Evolutionary conservation across 2,888 invertebrate genomes (phyloP).

Genomic region (Nephrotoma appendiculata): DNA sequence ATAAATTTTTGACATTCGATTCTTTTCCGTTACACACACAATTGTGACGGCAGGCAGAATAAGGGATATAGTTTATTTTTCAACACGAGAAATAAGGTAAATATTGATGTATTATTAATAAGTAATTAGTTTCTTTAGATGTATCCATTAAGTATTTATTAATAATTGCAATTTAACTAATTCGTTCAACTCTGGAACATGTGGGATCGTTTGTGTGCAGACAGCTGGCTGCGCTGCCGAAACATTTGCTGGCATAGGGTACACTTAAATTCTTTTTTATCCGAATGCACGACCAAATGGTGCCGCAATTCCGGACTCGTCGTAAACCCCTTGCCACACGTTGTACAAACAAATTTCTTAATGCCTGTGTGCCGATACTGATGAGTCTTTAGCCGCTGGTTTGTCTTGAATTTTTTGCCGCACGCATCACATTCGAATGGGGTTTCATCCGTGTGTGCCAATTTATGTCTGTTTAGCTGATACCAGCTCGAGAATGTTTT

Average conservation of each 20-base stretch:
- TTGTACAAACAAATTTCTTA: background rate
- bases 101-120: background rate
- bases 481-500: background rate
- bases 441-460: background rate
- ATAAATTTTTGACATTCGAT: too few relatives aligned
- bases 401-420: constrained; percentile 1
- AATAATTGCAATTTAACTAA: too few relatives aligned
- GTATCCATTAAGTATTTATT: background rate
- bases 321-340: background rate
- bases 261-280: constrained; percentile 3
- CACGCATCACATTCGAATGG: background rate
- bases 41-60: too few relatives aligned
- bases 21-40: too few relatives aligned
- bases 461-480: background rate
- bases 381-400: background rate
- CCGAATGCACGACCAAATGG: background rate
- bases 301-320: background rate
- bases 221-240: background rate
- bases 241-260: background rate
- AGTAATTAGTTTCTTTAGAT: background rate
- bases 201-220: background rate
- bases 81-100: background rate
- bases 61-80: too few relatives aligned
- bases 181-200: background rate
- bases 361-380: background rate